phyloP scores from a whole-genome alignment of 2,113 vertebrate genomes.

The Fulica atra region DNA sequence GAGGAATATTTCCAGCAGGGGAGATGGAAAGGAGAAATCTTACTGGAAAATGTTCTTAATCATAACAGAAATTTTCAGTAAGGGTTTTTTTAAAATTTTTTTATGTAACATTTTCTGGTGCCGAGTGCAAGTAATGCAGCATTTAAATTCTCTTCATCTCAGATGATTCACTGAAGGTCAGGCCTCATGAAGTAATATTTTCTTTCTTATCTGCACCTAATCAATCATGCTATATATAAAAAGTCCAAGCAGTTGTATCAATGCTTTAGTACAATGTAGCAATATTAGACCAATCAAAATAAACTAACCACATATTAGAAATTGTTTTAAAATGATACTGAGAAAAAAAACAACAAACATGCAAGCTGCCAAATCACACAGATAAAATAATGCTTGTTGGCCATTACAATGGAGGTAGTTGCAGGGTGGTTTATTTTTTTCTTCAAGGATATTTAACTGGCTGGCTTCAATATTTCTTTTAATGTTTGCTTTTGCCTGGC shows the following conservation, averaged over 20 bases:
- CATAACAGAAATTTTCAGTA: conserved; percentile 28
- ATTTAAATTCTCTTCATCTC: conserved; percentile 42
- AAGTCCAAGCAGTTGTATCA: neutral
- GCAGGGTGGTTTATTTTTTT: neutral
- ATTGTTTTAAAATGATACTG: conserved; percentile 26
- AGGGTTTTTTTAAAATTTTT: neutral
- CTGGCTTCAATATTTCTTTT: conserved; percentile 62
- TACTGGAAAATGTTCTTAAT: conserved; percentile 22
- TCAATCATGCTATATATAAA: conserved; percentile 40
- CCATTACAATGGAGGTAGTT: conserved; percentile 12
- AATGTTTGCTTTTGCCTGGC: conserved; percentile 65
- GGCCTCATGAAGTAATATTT: conserved; percentile 41
- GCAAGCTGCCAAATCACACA: neutral
- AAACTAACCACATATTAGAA: conserved; percentile 11
- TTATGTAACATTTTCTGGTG: neutral
- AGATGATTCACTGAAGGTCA: conserved; percentile 56
- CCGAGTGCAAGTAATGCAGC: conserved; percentile 10
- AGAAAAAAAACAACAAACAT: neutral
- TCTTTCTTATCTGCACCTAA: conserved; percentile 44
- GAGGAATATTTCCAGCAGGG: neutral
- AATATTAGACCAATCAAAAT: conserved; percentile 28
- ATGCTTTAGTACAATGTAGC: neutral
- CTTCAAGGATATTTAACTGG: conserved; percentile 42
- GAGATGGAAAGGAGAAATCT: neutral
- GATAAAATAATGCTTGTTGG: conserved; percentile 7